Conservation (phyloP, 2,113 vertebrate genomes). For the Mormoops blainvillei region DNA sequence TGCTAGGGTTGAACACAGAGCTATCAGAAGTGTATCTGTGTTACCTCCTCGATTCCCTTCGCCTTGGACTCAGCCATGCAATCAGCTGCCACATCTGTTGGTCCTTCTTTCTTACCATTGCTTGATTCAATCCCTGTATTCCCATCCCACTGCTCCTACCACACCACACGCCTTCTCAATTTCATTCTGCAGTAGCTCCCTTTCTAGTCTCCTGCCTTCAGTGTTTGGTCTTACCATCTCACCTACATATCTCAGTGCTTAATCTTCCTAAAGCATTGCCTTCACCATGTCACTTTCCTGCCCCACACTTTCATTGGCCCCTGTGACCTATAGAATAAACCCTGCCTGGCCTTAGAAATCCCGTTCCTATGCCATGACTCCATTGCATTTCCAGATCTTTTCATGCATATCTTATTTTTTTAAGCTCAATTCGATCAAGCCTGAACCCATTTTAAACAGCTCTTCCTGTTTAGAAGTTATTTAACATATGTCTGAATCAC, state of each 20-base stretch:
- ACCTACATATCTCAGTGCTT: neutral
- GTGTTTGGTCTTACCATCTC: neutral
- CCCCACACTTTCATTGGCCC: neutral
- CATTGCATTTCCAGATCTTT: neutral
- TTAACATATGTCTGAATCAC: neutral
- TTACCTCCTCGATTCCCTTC: neutral
- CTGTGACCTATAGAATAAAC: neutral
- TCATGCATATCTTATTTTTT: neutral
- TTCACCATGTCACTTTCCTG: neutral
- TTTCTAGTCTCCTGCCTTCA: neutral
- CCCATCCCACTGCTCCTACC: neutral
- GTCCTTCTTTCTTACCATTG: neutral
- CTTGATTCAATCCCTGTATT: neutral
- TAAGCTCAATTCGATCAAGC: neutral
- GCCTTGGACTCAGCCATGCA: neutral
- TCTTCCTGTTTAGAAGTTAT: neutral
- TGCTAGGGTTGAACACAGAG: neutral
- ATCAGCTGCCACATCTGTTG: neutral
- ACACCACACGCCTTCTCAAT: neutral
- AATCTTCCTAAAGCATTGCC: neutral
- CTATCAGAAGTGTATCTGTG: neutral
- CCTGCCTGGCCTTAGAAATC: neutral
- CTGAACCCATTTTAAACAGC: neutral
- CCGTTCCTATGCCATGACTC: neutral
- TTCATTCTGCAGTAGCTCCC: neutral